Conservation (phyloP, 2,888 invertebrate genomes). For the Dasysyrphus albostriatus region DNA sequence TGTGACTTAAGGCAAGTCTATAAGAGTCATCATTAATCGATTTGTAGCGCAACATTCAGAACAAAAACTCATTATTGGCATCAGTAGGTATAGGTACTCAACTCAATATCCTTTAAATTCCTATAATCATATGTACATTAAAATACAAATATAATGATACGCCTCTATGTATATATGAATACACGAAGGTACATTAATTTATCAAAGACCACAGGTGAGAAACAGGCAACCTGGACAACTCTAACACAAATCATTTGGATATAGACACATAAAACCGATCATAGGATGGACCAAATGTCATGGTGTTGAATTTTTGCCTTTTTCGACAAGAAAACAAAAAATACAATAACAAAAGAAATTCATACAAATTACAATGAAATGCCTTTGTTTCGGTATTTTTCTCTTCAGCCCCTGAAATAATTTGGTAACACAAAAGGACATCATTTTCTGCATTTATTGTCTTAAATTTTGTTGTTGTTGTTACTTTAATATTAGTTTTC, state of each 20-base stretch:
- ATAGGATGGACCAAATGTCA: conserved; percentile 50
- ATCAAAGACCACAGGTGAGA: conserved; percentile 42
- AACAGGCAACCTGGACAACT: conserved; percentile 18
- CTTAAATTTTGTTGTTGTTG: conserved; percentile 16
- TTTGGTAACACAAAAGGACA: conserved; percentile 34
- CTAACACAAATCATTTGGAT: conserved; percentile 15
- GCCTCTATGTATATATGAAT: conserved; percentile 1
- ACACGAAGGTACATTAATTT: conserved; percentile 10
- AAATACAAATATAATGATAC: conserved; percentile 21
- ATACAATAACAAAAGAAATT: conserved; percentile 14
- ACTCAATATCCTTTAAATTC: neutral
- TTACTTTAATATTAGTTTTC: neutral
- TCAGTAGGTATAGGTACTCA: neutral
- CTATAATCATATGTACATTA: conserved; percentile 8
- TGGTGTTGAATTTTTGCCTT: conserved; percentile 38
- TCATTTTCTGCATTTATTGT: conserved; percentile 34
- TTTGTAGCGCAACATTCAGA: conserved; percentile 33
- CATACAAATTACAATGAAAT: conserved; percentile 32
- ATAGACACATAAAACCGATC: neutral
- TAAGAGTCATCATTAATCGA: conserved; percentile 39
- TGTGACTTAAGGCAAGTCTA: neutral
- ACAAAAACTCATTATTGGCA: conserved; percentile 31
- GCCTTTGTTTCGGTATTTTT: conserved; percentile 26
- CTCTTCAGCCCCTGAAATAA: conserved; percentile 8
- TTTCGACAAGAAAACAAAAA: neutral